Base-by-base conservation (phyloP, 2,797 vertebrate species). In the Hydrocynus forskahlii region DNA sequence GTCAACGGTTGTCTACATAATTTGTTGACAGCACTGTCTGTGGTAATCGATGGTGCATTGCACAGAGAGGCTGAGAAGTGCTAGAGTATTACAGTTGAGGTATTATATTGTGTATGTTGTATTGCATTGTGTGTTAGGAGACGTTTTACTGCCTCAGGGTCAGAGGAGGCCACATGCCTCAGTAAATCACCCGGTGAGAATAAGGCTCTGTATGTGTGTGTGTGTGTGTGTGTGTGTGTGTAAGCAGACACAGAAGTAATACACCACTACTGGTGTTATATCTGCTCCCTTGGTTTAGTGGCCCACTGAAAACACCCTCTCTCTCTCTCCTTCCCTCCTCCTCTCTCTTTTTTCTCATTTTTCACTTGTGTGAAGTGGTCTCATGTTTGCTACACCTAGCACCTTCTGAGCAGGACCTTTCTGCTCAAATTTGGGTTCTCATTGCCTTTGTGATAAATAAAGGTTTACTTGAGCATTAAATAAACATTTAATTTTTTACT, bases 101-200 rank as follows among this genome's bases (percentile, higher is more conserved):
- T 40, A 16, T 19, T 5, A 40, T 19, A n/a, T 29, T 66, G 16
- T 38, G 5, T 8, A 9, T n/a, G 29, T 40, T 66, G 16, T 55
- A 55, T n/a, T 55, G 48, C 16, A 63, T 29, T 67, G 23, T 63
- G 60, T 63, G 23, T 63, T 63, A 14, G 25, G 66, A 48, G n/a
- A 21, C 17, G 12, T 69, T 43, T 23, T 52, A 35, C 29, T 7
- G 43, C 25, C 13, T 70, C 68, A 52, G 68, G 68, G 29, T 70
- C 16, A 48, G 43, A 48, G 1, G 19, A 69, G 66, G n/a, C 38
- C 40, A 69, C 23, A 35, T 66, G 17, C 29, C 2, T 9, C 63
- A 40, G 63, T 66, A 66, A 66, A 66, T 66, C 63, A 40, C 63
- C 63, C 63, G 40, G 35, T 19, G 63, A 17, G 35, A 40, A 19